Evolutionary conservation across 2,888 invertebrate genomes (phyloP), one percentile per base, ranked within the genome.

Genomic region (Athripsodes cinereus): DNA sequence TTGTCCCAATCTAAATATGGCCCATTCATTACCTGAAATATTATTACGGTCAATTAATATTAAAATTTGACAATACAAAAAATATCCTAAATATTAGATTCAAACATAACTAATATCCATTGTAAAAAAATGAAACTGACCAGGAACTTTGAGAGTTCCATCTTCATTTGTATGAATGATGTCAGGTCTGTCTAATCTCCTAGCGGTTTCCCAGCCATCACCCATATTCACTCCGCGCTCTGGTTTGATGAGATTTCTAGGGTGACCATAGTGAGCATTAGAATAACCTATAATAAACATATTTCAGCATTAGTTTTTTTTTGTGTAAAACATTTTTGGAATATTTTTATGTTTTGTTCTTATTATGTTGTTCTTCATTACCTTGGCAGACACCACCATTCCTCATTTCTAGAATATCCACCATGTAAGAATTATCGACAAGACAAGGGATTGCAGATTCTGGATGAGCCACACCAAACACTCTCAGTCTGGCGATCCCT

Each of bases 151-250:
- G 26, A 84, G 70, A 20, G 81, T 80, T 20, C 83, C 83, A 62
- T 78, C 74, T 1, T 73, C 72, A 60, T 81, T 79, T 19, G 75
- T 72, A 66, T 78, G 71, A 19, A 85, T 74, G 18, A 82, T 68
- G 49, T 80, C 73, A 0, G 85, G 84, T 62, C 85, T 72, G 66
- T 85, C 83, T 3, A 81, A 69, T 53, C 82, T 71, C 55, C 85
- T 70, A 0, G 85, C 84, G 0, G 85, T 85, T 68, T 85, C 85
- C 85, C 85, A 85, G 1, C 84, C 85, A 62, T 85, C 84, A 1
- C 76, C 78, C 83, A 85, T 85, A 52, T 74, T 74, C 3, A 70
- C 65, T 31, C 80, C 76, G 60, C 74, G 75, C 55, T 73, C 73
- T 0, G 79, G 77, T 61, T 80, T 77, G 52, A 84, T 81, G 61